Evolutionary conservation across 2,113 vertebrate species (phyloP), one percentile per base, ranked within the genome.

Genomic region (Ctenodactylus gundi): DNA sequence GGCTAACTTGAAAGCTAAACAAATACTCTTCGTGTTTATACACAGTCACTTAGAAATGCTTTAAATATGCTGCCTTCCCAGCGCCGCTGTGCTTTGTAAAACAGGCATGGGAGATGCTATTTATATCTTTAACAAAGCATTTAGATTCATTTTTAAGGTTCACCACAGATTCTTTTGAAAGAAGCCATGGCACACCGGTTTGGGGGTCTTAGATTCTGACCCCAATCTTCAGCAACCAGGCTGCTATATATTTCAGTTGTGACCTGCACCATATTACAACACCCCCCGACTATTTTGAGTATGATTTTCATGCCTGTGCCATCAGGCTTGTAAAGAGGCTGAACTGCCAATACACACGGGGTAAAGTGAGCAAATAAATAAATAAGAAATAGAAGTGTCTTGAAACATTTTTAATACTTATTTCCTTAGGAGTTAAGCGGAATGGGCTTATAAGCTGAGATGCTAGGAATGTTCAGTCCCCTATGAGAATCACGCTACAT

Each of bases 121-220:
- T 94, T 91, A 97, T 97, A 93, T 91, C 81, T 75, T 95, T 94
- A 95, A 97, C 96, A 95, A 97, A 98, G 93, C 41, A 89, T 90
- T 95, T 94, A 91, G 91, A 97, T 96, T 94, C 83, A 95, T 93
- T 97, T 97, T 92, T 97, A 92, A 82, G 83, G 92, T 96, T 97
- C 25, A 4, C 80, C 94, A 85, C 34, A 20, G 90, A 94, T 94
- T 72, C 96, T 80, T 93, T 62, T 5, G 21, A 94, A 67, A 14
- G 23, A 68, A 36, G 95, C 11, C 20, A 34, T 25, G 89, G 90
- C 34, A 17, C 1, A 18, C 62, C 91, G 73, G 55, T 90, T 97
- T 95, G 55, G 39, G n/a, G 76, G 58, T 93, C 93, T 96, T 77
- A 89, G 85, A 86, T 13, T 86, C 46, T 67, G 70, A 97, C 72